A percentile compares a stretch with the other conserved stretches of the same genome.
Evolutionary conservation across 2,888 invertebrate species (phyloP).

Genomic region (Ptycholaimellus sp.): DNA sequence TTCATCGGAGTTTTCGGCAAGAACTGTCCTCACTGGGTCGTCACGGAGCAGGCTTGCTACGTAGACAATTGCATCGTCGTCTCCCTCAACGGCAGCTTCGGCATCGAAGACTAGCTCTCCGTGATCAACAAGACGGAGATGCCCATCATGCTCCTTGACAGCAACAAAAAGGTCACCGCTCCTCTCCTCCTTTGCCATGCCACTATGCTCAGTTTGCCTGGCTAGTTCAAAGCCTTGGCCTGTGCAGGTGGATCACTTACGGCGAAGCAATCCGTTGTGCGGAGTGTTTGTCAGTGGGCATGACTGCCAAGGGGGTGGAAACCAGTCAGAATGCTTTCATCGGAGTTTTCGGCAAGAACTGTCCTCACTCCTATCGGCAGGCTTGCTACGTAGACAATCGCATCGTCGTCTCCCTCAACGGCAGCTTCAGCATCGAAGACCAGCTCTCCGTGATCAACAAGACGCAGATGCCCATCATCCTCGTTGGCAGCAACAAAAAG

Average conservation of each 20-base stretch:
- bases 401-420: slow-evolving; percentile 81
- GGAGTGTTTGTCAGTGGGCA: too few species aligned
- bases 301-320: background rate
- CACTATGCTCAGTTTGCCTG: too few species aligned
- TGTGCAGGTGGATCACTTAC: slow-evolving; percentile 19
- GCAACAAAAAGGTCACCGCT: slow-evolving; percentile 11
- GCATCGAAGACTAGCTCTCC: slow-evolving; percentile 70
- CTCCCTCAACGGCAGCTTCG: slow-evolving; percentile 82
- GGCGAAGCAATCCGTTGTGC: slow-evolving; percentile 19
- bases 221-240: too few species aligned
- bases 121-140: slow-evolving; percentile 28
- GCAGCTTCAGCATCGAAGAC: slow-evolving; percentile 82
- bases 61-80: slow-evolving; percentile 79
- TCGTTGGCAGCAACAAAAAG: slow-evolving; percentile 16
- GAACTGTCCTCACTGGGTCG: slow-evolving; percentile 46
- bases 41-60: slow-evolving; percentile 75
- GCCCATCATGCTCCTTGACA: slow-evolving; percentile 18
- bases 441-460: slow-evolving; percentile 43
- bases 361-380: slow-evolving; percentile 55
- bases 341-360: slow-evolving; percentile 30
- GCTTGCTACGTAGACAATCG: slow-evolving; percentile 74
- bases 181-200: too few species aligned
- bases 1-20: slow-evolving; percentile 29
- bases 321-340: slow-evolving; percentile 21
- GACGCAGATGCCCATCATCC: slow-evolving; percentile 16